Percentiles rank a stretch among this genome's conserved stretches.
Conservation (phyloP, 2,113 vertebrate genomes). For the Agelaius tricolor region DNA sequence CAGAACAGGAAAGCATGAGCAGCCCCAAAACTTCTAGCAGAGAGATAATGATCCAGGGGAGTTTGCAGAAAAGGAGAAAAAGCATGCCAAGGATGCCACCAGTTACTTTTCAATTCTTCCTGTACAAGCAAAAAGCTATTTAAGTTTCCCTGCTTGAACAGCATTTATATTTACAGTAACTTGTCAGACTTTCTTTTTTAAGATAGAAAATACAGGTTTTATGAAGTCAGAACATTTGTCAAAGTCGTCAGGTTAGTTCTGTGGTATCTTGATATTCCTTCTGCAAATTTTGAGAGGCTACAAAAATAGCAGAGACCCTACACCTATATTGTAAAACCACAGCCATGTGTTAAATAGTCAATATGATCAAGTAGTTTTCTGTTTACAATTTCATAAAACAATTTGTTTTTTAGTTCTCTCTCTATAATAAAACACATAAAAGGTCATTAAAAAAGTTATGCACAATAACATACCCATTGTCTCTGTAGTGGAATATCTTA, state of each 20-base stretch:
- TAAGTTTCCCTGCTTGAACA: background rate
- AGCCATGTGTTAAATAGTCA: background rate
- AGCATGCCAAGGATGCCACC: background rate
- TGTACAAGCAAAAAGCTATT: background rate
- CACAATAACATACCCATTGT: slow-evolving; percentile 49
- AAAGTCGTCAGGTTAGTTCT: background rate
- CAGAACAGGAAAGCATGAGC: background rate
- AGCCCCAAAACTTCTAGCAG: background rate
- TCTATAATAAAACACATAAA: slow-evolving; percentile 21
- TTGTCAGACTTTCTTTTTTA: background rate
- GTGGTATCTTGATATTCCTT: background rate
- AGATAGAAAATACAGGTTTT: background rate
- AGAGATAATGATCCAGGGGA: background rate
- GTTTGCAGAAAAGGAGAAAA: background rate
- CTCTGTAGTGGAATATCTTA: slow-evolving; percentile 6
- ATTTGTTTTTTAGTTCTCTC: background rate
- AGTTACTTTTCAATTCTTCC: background rate
- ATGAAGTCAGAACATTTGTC: background rate
- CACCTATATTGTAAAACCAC: background rate
- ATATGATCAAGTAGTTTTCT: background rate
- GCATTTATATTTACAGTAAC: background rate
- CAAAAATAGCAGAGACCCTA: background rate
- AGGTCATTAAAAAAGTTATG: background rate
- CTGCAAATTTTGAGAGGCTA: background rate
- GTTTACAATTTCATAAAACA: background rate